Evolutionary conservation across 2,888 invertebrate species (phyloP).

Genomic region (Pristionchus maxplancki): DNA sequence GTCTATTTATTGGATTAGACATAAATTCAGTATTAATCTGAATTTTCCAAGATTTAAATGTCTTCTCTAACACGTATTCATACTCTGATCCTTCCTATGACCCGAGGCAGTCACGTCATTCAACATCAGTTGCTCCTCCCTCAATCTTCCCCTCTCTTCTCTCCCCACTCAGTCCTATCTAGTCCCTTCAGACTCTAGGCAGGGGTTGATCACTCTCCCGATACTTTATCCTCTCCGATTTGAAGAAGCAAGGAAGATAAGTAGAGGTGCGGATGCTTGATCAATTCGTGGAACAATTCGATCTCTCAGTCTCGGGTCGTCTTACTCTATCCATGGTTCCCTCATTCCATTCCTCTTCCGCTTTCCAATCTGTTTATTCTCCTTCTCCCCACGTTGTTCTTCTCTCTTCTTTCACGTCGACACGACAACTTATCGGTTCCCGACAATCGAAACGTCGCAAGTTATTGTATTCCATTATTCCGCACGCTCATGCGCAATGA

Average conservation of each 20-base stretch:
- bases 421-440: not conserved
- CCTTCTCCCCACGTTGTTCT: not conserved
- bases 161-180: not conserved
- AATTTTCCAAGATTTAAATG: not conserved
- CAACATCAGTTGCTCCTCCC: not conserved
- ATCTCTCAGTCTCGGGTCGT: not conserved
- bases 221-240: not conserved
- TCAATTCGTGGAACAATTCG: not conserved
- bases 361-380: slow-evolving; percentile 10
- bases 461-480: not conserved
- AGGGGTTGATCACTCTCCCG: not conserved
- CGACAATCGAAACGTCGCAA: not conserved
- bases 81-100: not conserved
- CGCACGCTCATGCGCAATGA: not conserved
- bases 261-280: not conserved
- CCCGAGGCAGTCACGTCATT: not conserved
- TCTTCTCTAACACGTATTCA: not conserved
- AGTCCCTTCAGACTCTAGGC: not conserved
- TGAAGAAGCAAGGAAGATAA: not conserved
- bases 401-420: not conserved
- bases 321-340: not conserved
- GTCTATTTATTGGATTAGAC: no score
- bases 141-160: not conserved
- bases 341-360: not conserved
- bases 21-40: no score